Evolutionary conservation across 2,888 invertebrate genomes (phyloP).

Genomic region (Nesidiocoris tenuis): DNA sequence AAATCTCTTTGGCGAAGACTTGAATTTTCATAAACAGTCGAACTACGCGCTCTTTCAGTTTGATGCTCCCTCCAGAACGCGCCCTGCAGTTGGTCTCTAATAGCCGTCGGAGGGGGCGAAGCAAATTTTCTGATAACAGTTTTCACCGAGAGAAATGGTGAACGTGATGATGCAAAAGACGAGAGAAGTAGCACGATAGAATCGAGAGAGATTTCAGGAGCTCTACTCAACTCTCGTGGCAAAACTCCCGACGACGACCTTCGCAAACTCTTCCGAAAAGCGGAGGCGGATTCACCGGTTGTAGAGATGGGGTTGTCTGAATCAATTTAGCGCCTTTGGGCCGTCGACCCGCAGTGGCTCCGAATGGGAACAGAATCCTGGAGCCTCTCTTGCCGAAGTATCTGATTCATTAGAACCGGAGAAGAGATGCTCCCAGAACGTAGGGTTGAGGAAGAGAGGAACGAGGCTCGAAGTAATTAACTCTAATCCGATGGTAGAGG

Average conservation of each 20-base stretch:
- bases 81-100: too few relatives aligned
- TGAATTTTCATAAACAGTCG: too few relatives aligned
- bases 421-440: background rate
- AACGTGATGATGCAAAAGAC: background rate
- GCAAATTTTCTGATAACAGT: too few relatives aligned
- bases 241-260: background rate
- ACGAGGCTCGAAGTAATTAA: slow-evolving; percentile 1
- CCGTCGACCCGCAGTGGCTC: background rate
- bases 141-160: too few relatives aligned
- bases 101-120: too few relatives aligned
- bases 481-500: slow-evolving; percentile 5
- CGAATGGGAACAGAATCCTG: slow-evolving; percentile 1
- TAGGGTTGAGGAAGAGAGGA: background rate
- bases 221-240: too few relatives aligned
- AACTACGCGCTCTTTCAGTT: too few relatives aligned
- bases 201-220: background rate
- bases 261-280: background rate
- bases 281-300: background rate
- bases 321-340: slow-evolving; percentile 1
- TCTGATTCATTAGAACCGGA: slow-evolving; percentile 11
- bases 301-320: slow-evolving; percentile 9
- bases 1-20: too few relatives aligned
- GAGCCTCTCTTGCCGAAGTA: background rate
- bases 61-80: too few relatives aligned
- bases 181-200: too few relatives aligned